A percentile compares a stretch with the other conserved stretches of the same genome.
Evolutionary conservation across 2,113 vertebrate species (phyloP).

Genomic region (Numenius arquata): DNA sequence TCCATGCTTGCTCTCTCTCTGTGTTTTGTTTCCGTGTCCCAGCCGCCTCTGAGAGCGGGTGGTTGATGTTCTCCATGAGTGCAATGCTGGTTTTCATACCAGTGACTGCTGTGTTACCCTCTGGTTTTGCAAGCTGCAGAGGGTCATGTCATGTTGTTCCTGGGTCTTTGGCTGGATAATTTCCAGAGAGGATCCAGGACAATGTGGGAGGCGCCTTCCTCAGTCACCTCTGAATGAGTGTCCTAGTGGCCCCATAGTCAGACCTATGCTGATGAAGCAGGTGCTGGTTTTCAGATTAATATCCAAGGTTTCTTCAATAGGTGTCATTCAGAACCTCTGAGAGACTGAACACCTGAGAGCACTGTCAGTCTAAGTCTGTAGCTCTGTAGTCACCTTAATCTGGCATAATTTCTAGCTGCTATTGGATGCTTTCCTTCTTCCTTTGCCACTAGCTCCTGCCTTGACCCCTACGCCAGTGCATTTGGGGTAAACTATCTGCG

Average conservation of each 20-base stretch:
- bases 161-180: not conserved
- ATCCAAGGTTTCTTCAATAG: not conserved
- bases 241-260: not conserved
- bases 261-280: not conserved
- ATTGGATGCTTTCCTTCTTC: not conserved
- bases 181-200: not conserved
- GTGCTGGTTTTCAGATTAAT: not conserved
- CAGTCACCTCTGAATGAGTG: not conserved
- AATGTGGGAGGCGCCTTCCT: not conserved
- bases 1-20: not conserved
- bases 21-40: not conserved
- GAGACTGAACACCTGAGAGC: fast-evolving
- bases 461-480: not conserved
- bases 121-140: not conserved
- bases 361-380: not conserved
- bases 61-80: not conserved
- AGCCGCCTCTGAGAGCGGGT: fast-evolving
- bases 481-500: not conserved
- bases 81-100: not conserved
- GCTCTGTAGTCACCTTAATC: not conserved
- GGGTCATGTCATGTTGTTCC: not conserved
- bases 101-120: not conserved
- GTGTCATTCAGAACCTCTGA: not conserved
- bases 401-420: not conserved
- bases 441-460: not conserved